Conservation (phyloP, 2,113 vertebrate genomes). For the Tauraco erythrolophus region DNA sequence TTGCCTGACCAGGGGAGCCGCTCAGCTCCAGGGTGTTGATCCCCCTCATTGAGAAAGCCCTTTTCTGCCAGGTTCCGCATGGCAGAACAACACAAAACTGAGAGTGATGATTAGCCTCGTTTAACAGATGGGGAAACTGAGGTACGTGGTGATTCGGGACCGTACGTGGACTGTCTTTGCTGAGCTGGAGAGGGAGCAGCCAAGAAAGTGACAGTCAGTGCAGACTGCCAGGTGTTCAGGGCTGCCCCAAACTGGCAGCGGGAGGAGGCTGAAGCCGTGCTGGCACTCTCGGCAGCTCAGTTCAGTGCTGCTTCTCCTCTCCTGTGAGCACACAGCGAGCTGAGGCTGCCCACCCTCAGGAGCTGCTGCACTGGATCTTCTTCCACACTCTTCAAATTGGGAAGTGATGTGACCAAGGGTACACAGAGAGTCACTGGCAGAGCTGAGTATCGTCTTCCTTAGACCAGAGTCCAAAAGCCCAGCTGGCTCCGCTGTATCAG, state of each 20-base stretch:
- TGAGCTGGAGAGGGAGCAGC: neutral
- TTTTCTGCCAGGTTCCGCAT: neutral
- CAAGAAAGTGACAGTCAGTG: neutral
- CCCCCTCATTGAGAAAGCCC: neutral
- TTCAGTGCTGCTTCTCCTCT: neutral
- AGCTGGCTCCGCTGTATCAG: neutral
- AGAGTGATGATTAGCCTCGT: neutral
- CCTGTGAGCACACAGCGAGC: neutral
- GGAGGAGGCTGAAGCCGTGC: neutral
- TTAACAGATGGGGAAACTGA: constrained; percentile 7
- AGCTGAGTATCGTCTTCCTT: neutral
- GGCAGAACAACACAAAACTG: neutral
- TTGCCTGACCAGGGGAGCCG: accelerated
- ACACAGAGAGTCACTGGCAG: accelerated
- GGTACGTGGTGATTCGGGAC: neutral
- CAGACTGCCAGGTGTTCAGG: neutral
- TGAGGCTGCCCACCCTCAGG: neutral
- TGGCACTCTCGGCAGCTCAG: accelerated
- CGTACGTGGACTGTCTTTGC: neutral
- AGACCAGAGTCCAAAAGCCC: neutral
- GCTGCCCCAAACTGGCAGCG: accelerated
- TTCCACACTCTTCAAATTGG: neutral
- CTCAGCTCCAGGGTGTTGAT: neutral
- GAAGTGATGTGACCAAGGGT: neutral
- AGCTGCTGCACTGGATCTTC: neutral